These are phyloP conservation scores for Vanacampus margaritifer DNA, from an alignment of 2,113 vertebrate genomes.

Conservation along the genomic window DNA sequence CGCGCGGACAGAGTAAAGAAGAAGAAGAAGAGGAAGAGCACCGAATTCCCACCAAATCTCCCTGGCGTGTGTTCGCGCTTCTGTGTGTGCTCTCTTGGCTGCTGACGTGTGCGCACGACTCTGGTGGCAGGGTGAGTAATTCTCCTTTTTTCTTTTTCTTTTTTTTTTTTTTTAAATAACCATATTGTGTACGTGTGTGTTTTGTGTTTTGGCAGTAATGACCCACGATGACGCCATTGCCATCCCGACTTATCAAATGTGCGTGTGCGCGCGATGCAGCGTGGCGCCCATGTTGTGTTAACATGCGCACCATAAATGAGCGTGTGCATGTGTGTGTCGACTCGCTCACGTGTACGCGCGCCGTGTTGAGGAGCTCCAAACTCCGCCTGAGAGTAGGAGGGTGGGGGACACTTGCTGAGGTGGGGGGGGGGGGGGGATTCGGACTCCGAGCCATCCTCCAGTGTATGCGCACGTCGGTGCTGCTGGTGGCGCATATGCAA, in stretches of 20 bases:
- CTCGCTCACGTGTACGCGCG: constrained; percentile 31
- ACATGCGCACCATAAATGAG: neutral
- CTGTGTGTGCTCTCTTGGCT: constrained; percentile 40
- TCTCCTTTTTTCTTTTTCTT: neutral
- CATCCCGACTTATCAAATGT: neutral
- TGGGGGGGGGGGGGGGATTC: neutral
- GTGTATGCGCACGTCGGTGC: constrained; percentile 31
- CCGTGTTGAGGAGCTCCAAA: constrained; percentile 53
- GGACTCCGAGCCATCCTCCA: neutral
- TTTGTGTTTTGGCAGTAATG: constrained; percentile 14
- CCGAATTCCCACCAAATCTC: constrained; percentile 42
- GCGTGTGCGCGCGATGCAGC: neutral
- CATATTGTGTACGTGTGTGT: neutral
- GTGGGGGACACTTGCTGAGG: neutral
- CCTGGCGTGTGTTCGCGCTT: constrained; percentile 19
- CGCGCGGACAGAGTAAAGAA: constrained; percentile 15
- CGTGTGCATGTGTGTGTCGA: neutral
- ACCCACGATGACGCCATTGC: neutral
- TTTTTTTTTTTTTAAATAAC: neutral
- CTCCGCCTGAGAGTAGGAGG: constrained; percentile 49
- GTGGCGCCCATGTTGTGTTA: constrained; percentile 4
- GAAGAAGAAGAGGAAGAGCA: constrained; percentile 23
- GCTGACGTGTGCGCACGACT: constrained; percentile 66
- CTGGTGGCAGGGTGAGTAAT: constrained; percentile 63
- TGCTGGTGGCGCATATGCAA: neutral